These are phyloP conservation scores for Noctua pronuba DNA, from an alignment of 2,888 invertebrate species.

Conservation along the genomic window DNA sequence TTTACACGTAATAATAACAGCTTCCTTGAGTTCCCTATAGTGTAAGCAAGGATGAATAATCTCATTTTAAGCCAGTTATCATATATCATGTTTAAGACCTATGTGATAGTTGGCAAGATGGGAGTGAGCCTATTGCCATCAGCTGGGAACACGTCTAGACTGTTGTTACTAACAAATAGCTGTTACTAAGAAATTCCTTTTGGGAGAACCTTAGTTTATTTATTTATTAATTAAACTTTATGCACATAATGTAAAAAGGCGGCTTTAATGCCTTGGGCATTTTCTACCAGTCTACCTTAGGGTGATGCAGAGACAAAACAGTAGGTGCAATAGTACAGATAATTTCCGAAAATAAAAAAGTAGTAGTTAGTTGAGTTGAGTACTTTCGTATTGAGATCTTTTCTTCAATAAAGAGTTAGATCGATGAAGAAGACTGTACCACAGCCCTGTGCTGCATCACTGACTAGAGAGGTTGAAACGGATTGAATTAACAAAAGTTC, in stretches of 20 bases:
- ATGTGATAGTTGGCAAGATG: neutral
- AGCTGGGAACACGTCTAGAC: neutral
- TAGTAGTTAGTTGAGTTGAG: too few relatives aligned
- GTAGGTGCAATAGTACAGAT: too few relatives aligned
- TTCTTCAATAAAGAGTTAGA: neutral
- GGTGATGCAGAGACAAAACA: too few relatives aligned
- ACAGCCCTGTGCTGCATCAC: neutral
- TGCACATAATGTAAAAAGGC: too few relatives aligned
- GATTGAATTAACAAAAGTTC: neutral
- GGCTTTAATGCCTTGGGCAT: too few relatives aligned
- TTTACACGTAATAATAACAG: neutral
- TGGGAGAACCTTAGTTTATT: neutral
- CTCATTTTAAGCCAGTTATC: neutral
- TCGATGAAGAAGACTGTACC: neutral
- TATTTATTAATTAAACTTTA: too few relatives aligned
- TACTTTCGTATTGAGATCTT: neutral
- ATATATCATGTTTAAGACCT: neutral
- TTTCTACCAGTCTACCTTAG: too few relatives aligned
- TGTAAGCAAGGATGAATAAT: neutral
- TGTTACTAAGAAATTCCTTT: neutral
- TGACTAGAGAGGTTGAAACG: neutral
- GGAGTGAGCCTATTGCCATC: neutral
- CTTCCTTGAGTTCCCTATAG: neutral
- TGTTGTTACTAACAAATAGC: neutral
- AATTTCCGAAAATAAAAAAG: too few relatives aligned